Conservation (phyloP, 2,113 vertebrate species). For the Cyanistes caeruleus region DNA sequence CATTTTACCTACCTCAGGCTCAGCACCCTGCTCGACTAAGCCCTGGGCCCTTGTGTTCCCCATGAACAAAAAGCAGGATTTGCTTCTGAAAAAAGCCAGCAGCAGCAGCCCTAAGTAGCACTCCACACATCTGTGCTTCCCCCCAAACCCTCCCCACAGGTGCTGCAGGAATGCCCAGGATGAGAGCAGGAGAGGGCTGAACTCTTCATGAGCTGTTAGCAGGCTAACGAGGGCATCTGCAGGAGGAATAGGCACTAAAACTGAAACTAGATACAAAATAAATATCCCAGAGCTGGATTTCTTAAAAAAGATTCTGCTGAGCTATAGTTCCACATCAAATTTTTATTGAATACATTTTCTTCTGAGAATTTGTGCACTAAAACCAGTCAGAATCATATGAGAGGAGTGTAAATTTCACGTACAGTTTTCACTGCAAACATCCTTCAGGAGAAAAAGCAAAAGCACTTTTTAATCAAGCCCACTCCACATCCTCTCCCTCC, state of each 20-base stretch:
- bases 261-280: constrained; percentile 55
- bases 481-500: neutral
- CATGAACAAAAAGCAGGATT: neutral
- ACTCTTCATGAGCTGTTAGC: neutral
- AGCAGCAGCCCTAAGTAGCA: neutral
- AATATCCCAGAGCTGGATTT: constrained; percentile 72
- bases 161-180: neutral
- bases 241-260: constrained; percentile 47
- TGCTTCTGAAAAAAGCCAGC: neutral
- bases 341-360: constrained; percentile 80
- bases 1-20: fast-evolving
- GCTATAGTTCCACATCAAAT: constrained; percentile 76
- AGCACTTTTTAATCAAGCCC: constrained; percentile 18
- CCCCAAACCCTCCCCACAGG: no score
- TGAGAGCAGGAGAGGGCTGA: neutral
- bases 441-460: constrained; percentile 35
- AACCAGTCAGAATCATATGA: constrained; percentile 67
- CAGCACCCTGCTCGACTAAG: neutral
- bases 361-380: constrained; percentile 75
- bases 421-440: constrained; percentile 52
- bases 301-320: constrained; percentile 75
- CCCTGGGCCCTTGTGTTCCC: neutral
- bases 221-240: constrained; percentile 54
- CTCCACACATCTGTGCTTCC: neutral
- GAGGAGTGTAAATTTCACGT: constrained; percentile 69